phyloP scores from a whole-genome alignment of 2,888 invertebrate species.

The Netelia virgata region DNA sequence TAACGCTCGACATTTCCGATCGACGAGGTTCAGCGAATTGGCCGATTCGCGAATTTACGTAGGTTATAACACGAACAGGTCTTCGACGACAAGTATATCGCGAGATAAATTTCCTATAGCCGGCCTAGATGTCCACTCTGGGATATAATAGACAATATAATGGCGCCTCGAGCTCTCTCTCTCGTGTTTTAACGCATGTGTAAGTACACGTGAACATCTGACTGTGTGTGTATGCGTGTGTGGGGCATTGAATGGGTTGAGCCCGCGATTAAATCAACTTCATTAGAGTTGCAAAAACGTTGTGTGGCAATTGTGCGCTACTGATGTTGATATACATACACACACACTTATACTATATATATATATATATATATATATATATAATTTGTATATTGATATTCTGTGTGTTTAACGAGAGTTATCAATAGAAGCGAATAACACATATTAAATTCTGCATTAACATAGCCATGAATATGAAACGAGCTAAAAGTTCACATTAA shows the following conservation, averaged over 20 bases:
- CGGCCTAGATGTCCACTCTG: conserved; percentile 63
- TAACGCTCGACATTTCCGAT: conserved; percentile 15
- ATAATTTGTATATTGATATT: conserved; percentile 49
- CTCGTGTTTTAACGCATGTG: conserved; percentile 13
- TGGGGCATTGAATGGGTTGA: conserved; percentile 56
- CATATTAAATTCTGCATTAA: conserved; percentile 71
- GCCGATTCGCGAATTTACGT: conserved; percentile 43
- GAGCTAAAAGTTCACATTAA: conserved; percentile 62
- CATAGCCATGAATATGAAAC: conserved; percentile 74
- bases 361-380: conserved; percentile 10
- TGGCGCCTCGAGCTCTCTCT: conserved; percentile 63
- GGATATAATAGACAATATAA: conserved; percentile 61
- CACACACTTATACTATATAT: too few species aligned
- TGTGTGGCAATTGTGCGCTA: conserved; percentile 68
- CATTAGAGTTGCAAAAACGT: conserved; percentile 74
- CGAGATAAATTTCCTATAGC: conserved; percentile 54
- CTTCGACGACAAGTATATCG: conserved; percentile 28
- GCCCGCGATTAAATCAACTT: conserved; percentile 71
- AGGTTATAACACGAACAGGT: conserved; percentile 34
- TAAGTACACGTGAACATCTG: neutral
- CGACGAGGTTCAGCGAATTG: conserved; percentile 45
- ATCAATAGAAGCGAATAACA: conserved; percentile 71
- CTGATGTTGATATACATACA: conserved; percentile 40
- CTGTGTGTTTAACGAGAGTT: conserved; percentile 63
- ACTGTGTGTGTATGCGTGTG: conserved; percentile 22